Conservation (phyloP, 92 coral and sea anemone species). For the Siderastrea siderea region DNA sequence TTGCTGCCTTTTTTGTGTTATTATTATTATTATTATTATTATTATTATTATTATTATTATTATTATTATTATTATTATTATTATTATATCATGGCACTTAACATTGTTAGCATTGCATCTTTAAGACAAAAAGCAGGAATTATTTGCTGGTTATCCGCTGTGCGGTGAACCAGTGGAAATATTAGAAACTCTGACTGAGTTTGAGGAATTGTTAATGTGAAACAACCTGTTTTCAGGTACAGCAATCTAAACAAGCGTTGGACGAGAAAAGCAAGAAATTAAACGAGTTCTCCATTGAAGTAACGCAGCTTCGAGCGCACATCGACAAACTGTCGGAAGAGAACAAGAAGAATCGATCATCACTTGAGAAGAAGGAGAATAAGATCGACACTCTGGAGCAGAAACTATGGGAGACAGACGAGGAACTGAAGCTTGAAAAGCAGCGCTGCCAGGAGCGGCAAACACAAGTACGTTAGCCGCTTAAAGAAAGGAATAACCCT, state of each 20-base stretch:
- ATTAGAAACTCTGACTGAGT: too few species aligned
- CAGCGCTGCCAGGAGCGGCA: conserved; percentile 5
- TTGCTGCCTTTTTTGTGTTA: too few species aligned
- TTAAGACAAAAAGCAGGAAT: too few species aligned
- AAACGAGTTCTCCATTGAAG: conserved; percentile 64
- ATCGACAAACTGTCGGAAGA: conserved; percentile 70
- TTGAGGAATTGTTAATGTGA: too few species aligned
- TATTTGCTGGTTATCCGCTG: too few species aligned
- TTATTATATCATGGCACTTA: too few species aligned
- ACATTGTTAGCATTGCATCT: too few species aligned
- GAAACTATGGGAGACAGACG: conserved; percentile 23
- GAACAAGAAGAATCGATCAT: conserved; percentile 58
- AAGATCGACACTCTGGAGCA: conserved; percentile 72
- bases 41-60: too few species aligned
- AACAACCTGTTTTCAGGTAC: conserved; percentile 25
- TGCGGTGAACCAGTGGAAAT: too few species aligned
- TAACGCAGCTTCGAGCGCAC: conserved; percentile 69
- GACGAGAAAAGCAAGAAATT: conserved; percentile 61
- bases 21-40: too few species aligned
- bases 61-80: too few species aligned
- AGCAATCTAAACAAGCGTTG: conserved; percentile 41
- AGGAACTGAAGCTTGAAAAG: conserved; percentile 29
- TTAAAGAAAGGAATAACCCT: background rate
- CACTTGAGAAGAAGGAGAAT: conserved; percentile 64
- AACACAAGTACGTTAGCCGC: background rate